phyloP scores from a whole-genome alignment of 2,888 invertebrate genomes.

The Mechanitis mazaeus region DNA sequence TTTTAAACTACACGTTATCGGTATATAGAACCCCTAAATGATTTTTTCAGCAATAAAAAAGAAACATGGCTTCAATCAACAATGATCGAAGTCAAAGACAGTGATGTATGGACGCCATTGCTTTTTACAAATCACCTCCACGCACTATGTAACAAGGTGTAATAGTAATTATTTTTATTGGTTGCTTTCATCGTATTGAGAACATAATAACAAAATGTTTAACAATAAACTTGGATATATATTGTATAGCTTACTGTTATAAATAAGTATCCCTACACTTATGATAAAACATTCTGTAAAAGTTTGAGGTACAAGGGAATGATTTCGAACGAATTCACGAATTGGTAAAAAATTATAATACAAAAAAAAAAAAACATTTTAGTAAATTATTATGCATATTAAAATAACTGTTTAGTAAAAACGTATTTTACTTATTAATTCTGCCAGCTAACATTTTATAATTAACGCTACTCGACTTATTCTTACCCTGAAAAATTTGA shows the following conservation, averaged over 20 bases:
- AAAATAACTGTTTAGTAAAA: too few relatives aligned
- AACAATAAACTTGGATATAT: too few relatives aligned
- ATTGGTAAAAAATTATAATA: neutral
- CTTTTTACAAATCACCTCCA: conserved; percentile 64
- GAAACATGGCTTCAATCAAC: conserved; percentile 33
- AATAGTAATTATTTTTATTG: conserved; percentile 51
- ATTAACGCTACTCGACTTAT: too few relatives aligned
- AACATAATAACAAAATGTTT: neutral
- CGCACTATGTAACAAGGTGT: conserved; percentile 49
- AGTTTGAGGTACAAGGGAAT: conserved; percentile 33
- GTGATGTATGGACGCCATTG: conserved; percentile 64
- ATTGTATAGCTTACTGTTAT: too few relatives aligned
- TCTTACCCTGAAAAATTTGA: neutral
- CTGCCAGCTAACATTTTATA: too few relatives aligned
- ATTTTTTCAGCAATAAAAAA: conserved; percentile 38
- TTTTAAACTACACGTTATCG: neutral
- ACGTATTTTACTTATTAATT: too few relatives aligned
- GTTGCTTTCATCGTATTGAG: neutral
- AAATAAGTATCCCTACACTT: too few relatives aligned
- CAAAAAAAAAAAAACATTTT: neutral
- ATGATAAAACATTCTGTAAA: conserved; percentile 37
- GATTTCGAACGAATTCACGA: too few relatives aligned
- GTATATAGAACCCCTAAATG: neutral
- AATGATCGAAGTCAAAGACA: conserved; percentile 54
- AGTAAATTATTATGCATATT: neutral